Percentiles rank a stretch among this genome's conserved stretches.
Evolutionary conservation across 2,113 vertebrate species (phyloP).

Genomic region (Tricholaema leucomelas): DNA sequence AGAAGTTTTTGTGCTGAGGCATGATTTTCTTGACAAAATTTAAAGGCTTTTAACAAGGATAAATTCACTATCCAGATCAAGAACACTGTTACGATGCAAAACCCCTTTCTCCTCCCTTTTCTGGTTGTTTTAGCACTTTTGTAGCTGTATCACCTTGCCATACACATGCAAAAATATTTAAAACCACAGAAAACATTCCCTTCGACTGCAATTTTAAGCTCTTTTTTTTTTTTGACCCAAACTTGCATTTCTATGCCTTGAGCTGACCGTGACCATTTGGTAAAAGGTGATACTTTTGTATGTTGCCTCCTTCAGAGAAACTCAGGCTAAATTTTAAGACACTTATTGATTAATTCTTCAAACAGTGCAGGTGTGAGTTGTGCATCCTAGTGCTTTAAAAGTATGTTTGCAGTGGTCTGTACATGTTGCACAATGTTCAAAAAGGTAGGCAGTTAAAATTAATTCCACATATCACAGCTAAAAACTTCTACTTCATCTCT

Average conservation of each 20-base stretch:
- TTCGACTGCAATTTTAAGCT: background rate
- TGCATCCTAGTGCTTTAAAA: background rate
- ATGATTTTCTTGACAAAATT: background rate
- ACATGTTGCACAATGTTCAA: background rate
- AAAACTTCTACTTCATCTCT: background rate
- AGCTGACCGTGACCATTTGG: background rate
- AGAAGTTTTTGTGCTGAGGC: background rate
- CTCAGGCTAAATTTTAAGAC: background rate
- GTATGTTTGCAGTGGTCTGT: background rate
- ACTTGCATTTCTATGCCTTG: background rate
- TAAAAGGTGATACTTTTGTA: background rate
- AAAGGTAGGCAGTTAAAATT: background rate
- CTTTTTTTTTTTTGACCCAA: background rate
- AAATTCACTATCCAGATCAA: background rate
- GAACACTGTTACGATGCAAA: background rate
- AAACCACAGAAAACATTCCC: background rate
- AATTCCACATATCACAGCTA: background rate
- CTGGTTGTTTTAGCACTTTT: background rate
- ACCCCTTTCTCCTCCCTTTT: background rate
- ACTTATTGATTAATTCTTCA: background rate
- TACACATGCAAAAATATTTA: background rate
- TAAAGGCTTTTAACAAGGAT: background rate
- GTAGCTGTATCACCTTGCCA: background rate
- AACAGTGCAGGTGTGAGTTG: background rate
- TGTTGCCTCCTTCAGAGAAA: background rate